Percentiles rank a stretch among this genome's conserved stretches.
Evolutionary conservation across 2,113 vertebrate species (phyloP).

Genomic region (Bubalus kerabau): DNA sequence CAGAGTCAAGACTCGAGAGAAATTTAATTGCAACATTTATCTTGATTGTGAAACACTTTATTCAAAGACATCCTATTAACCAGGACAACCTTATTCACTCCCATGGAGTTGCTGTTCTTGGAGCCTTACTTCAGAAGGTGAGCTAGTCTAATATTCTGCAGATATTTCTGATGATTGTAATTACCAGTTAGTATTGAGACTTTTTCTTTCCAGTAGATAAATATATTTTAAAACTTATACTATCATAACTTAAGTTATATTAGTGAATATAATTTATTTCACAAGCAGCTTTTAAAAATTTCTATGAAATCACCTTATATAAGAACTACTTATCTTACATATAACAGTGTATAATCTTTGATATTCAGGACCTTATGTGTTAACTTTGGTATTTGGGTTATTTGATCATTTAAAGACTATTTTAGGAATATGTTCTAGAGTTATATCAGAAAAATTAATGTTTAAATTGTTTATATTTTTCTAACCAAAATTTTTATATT

Average conservation of each 20-base stretch:
- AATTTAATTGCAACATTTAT: conserved; percentile 94
- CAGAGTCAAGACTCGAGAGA: conserved; percentile 96
- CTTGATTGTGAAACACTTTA: conserved; percentile 94
- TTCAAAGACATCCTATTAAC: conserved; percentile 94
- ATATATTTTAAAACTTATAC: neutral
- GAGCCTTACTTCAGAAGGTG: conserved; percentile 95
- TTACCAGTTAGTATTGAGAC: neutral
- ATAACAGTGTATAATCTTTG: neutral
- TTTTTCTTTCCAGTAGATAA: conserved; percentile 22
- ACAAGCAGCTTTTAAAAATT: neutral
- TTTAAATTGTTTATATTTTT: conserved; percentile 38
- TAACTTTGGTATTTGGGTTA: neutral
- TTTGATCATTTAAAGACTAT: conserved; percentile 13
- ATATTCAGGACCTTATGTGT: neutral
- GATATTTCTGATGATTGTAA: neutral
- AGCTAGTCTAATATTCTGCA: neutral
- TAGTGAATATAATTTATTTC: conserved; percentile 11
- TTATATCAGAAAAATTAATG: neutral
- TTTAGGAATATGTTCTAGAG: neutral
- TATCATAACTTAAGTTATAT: neutral
- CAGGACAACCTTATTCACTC: conserved; percentile 94
- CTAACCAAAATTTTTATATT: neutral
- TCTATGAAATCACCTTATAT: neutral
- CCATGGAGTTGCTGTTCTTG: conserved; percentile 88
- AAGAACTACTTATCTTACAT: conserved; percentile 6